These are phyloP conservation scores for Apamea anceps DNA, from an alignment of 2,888 invertebrate genomes.

Conservation along the genomic window DNA sequence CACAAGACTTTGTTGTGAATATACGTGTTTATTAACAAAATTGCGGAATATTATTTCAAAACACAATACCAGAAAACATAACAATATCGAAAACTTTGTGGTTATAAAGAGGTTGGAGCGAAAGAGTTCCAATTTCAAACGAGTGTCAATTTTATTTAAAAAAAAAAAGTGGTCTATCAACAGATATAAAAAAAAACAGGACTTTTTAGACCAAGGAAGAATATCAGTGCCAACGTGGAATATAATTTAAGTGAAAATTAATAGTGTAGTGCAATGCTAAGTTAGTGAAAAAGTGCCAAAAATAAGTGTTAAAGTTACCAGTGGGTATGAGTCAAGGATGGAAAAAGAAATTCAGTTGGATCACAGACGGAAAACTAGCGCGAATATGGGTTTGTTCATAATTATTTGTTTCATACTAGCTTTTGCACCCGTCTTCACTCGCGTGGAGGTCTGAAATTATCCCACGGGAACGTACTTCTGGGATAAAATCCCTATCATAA, in stretches of 20 bases:
- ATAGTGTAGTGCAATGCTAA: slow-evolving; percentile 54
- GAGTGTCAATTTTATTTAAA: not conserved
- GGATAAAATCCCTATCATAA: not conserved
- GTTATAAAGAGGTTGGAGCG: not conserved
- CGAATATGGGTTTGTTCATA: slow-evolving; percentile 82
- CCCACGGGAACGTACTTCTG: not conserved
- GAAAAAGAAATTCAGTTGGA: slow-evolving; percentile 82
- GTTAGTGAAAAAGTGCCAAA: slow-evolving; percentile 54
- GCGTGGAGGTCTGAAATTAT: not conserved
- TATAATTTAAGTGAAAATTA: slow-evolving; percentile 16
- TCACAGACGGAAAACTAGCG: slow-evolving; percentile 79
- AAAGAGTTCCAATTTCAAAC: slow-evolving; percentile 46
- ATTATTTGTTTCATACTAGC: not conserved
- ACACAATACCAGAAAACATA: slow-evolving; percentile 31
- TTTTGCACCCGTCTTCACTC: not conserved
- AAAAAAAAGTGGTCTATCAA: not conserved
- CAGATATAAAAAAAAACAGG: not conserved
- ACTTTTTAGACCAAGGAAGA: slow-evolving; percentile 2
- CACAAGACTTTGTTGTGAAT: slow-evolving; percentile 20
- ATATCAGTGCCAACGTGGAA: slow-evolving; percentile 36
- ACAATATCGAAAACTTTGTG: slow-evolving; percentile 1
- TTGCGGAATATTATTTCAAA: not conserved
- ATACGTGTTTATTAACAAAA: slow-evolving; percentile 35
- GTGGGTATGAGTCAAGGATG: slow-evolving; percentile 82
- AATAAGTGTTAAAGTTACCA: slow-evolving; percentile 59